These are phyloP conservation scores for Phymatocera aterrima DNA, from an alignment of 2,888 invertebrate species.

Conservation along the genomic window DNA sequence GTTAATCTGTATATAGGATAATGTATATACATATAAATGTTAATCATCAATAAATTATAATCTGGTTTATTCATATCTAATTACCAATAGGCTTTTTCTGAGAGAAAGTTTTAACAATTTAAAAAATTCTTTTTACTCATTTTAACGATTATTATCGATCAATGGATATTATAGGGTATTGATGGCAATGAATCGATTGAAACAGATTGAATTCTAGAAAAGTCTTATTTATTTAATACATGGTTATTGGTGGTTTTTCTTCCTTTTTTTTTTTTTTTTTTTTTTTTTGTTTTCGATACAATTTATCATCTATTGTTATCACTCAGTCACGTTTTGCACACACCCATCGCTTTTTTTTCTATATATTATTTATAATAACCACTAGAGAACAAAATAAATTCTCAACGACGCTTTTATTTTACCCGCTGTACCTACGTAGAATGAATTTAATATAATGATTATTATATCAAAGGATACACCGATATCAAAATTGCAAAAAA, in stretches of 20 bases:
- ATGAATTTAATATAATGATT: no score
- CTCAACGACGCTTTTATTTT: constrained; percentile 56
- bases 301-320: constrained; percentile 65
- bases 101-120: no score
- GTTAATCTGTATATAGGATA: no score
- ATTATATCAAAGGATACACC: no score
- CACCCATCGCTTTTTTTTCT: constrained; percentile 63
- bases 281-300: constrained; percentile 52
- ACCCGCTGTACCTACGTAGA: neutral
- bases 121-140: no score
- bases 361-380: no score
- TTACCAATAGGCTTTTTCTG: no score
- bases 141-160: neutral
- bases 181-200: neutral
- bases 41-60: no score
- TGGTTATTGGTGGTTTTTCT: constrained; percentile 63
- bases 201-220: constrained; percentile 65
- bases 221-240: constrained; percentile 71
- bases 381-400: constrained; percentile 47
- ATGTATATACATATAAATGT: no score
- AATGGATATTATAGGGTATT: neutral
- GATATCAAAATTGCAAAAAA: no score
- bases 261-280: neutral
- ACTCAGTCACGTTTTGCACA: constrained; percentile 66
- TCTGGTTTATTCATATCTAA: no score